phyloP scores from a whole-genome alignment of 2,113 vertebrate species.

The Spermophilus dauricus region DNA sequence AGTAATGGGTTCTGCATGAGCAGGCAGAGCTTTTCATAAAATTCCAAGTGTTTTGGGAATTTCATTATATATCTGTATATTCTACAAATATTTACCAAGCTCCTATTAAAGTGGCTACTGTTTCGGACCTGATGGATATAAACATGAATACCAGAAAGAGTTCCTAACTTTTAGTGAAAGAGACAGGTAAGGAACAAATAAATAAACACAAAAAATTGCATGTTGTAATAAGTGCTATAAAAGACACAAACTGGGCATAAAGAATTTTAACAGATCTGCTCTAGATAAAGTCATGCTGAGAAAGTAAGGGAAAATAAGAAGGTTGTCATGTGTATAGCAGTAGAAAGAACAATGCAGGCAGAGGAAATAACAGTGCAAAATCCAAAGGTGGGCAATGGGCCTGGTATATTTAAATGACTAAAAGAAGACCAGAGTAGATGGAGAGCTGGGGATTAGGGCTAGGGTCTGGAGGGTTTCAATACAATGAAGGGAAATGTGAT shows the following conservation, averaged over 20 bases:
- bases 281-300: background rate
- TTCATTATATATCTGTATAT: background rate
- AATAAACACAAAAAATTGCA: background rate
- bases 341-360: background rate
- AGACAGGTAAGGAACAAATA: constrained; percentile 38
- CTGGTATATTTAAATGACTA: background rate
- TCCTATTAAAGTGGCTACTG: constrained; percentile 11
- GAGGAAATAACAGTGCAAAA: background rate
- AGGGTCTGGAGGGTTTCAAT: background rate
- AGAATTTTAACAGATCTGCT: constrained; percentile 37
- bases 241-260: background rate
- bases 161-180: background rate
- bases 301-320: background rate
- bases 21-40: constrained; percentile 57
- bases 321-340: background rate
- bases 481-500: background rate
- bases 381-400: background rate
- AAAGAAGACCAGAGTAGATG: background rate
- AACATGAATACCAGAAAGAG: constrained; percentile 22
- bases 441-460: background rate
- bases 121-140: constrained; percentile 4
- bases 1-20: background rate
- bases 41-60: background rate
- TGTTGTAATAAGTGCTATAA: background rate
- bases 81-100: background rate